Percentiles rank a stretch among this genome's conserved stretches.
Conservation (phyloP, 2,888 invertebrate genomes). For the Drosophila rellima region DNA sequence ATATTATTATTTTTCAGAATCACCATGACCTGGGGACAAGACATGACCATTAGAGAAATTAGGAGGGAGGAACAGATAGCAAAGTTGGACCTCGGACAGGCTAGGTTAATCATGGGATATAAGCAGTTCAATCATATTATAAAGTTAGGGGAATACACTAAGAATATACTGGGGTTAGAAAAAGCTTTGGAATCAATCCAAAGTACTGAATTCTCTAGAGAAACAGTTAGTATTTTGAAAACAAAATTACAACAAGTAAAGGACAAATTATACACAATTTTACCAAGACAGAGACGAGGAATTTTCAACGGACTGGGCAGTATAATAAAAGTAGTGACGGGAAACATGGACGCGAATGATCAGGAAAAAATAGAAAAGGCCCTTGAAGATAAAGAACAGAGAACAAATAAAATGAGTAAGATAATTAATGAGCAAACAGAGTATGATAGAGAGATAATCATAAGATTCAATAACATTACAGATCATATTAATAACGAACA, state of each 20-base stretch:
- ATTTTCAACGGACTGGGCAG: background rate
- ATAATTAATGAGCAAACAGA: background rate
- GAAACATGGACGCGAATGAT: constrained; percentile 1
- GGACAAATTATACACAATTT: background rate
- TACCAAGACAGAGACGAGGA: background rate
- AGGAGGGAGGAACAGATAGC: constrained; percentile 4
- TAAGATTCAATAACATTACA: background rate
- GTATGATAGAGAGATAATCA: background rate
- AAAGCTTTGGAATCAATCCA: background rate
- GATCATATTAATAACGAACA: constrained; percentile 1
- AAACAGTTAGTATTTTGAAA: background rate
- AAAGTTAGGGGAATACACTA: background rate
- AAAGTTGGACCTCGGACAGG: constrained; percentile 8
- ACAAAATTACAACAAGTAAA: background rate
- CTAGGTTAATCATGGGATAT: background rate
- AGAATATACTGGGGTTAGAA: background rate
- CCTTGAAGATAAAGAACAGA: constrained; percentile 1
- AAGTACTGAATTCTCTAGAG: background rate
- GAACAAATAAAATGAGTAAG: background rate
- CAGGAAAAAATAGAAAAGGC: background rate
- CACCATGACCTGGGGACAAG: constrained; percentile 7
- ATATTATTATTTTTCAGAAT: constrained; percentile 6
- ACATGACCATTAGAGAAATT: constrained; percentile 2
- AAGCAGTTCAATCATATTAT: background rate
- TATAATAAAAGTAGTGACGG: constrained; percentile 3